Evolutionary conservation across 2,113 vertebrate species (phyloP).

Genomic region (Silurus glanis): DNA sequence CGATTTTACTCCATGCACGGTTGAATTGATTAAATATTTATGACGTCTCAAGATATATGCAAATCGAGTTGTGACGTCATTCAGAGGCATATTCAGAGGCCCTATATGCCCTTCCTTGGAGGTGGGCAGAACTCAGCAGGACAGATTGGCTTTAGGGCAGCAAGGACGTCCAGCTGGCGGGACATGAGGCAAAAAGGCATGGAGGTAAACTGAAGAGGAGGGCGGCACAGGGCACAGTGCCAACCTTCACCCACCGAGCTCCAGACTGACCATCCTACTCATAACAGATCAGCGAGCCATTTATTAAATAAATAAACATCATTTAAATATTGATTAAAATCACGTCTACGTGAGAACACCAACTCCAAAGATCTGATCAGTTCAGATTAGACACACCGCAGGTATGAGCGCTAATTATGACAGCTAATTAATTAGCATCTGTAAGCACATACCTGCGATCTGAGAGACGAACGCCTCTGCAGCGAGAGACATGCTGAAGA

Average conservation of each 20-base stretch:
- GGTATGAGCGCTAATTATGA: not conserved
- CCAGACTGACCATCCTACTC: not conserved
- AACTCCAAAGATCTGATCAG: not conserved
- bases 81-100: not conserved
- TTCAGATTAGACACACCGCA: not conserved
- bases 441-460: conserved; percentile 68
- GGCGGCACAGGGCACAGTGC: not conserved
- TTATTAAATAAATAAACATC: not conserved
- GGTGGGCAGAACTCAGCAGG: not conserved
- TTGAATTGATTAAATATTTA: too few species aligned
- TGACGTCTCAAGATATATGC: not conserved
- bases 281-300: not conserved
- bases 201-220: not conserved
- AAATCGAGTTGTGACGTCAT: not conserved
- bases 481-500: conserved; percentile 71
- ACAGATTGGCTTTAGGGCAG: not conserved
- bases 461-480: conserved; percentile 78
- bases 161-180: conserved; percentile 7
- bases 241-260: not conserved
- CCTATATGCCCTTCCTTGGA: not conserved
- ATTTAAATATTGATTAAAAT: not conserved
- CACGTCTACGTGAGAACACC: not conserved
- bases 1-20: too few species aligned
- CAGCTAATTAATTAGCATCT: not conserved
- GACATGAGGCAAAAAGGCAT: not conserved